Percentiles rank a stretch among this genome's conserved stretches.
These are phyloP conservation scores for Neodiprion pinetum DNA, from an alignment of 1,140 invertebrate species.

Conservation along the genomic window DNA sequence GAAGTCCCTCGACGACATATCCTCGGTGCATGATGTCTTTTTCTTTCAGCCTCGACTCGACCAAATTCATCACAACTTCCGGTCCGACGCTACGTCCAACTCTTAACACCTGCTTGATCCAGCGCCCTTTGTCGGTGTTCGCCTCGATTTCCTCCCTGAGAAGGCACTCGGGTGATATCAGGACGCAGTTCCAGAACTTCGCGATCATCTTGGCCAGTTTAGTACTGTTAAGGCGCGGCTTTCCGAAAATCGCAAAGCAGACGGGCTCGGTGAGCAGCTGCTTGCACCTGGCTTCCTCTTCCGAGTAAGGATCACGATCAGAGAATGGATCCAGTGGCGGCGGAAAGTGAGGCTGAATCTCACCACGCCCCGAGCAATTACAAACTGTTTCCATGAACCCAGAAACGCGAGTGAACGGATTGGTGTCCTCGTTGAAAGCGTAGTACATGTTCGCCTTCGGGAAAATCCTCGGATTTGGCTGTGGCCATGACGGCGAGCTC, in stretches of 20 bases:
- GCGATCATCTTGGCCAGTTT: conserved; percentile 63
- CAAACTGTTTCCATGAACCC: conserved; percentile 7
- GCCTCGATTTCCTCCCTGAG: conserved; percentile 63
- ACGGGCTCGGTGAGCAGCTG: conserved; percentile 61
- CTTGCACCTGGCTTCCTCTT: conserved; percentile 57
- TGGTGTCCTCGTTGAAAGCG: conserved; percentile 48
- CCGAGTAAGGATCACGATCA: conserved; percentile 38
- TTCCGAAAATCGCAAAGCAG: conserved; percentile 66
- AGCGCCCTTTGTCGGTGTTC: conserved; percentile 57
- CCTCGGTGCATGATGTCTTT: conserved; percentile 64
- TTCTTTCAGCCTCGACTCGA: conserved; percentile 59
- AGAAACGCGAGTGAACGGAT: conserved; percentile 45
- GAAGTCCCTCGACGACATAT: conserved; percentile 66
- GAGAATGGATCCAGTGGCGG: conserved; percentile 22
- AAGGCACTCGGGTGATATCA: conserved; percentile 64
- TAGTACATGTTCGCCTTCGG: conserved; percentile 55
- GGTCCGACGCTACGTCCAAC: conserved; percentile 57
- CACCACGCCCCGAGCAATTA: background rate
- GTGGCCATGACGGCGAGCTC: conserved; percentile 8
- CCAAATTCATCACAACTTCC: conserved; percentile 58
- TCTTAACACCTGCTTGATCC: conserved; percentile 63
- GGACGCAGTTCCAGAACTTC: conserved; percentile 62
- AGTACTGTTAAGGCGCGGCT: conserved; percentile 62
- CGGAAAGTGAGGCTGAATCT: conserved; percentile 21
- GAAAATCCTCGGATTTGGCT: conserved; percentile 33